Conservation (phyloP, 2,797 vertebrate species). For the Peromyscus eremicus region DNA sequence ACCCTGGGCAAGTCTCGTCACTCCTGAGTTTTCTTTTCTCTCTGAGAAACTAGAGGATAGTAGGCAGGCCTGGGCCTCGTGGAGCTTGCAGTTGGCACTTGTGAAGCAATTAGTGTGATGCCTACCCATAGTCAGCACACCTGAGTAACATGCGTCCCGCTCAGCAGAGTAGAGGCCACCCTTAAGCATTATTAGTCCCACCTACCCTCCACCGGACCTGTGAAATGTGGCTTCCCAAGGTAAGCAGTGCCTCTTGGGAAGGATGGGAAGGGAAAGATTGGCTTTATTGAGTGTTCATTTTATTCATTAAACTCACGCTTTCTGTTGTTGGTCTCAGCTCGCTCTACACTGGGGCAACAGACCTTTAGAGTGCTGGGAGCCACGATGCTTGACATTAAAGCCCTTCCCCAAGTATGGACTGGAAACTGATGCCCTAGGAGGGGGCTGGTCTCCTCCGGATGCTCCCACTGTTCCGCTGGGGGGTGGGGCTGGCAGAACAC, state of each 20-base stretch:
- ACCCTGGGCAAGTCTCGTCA: conserved; percentile 68
- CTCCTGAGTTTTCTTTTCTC: conserved; percentile 19
- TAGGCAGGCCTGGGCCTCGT: conserved; percentile 11
- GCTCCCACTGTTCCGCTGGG: neutral
- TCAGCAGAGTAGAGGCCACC: neutral
- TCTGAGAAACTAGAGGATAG: conserved; percentile 38
- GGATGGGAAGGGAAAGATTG: neutral
- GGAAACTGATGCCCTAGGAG: conserved; percentile 53
- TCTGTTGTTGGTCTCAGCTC: neutral
- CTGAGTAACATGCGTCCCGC: neutral
- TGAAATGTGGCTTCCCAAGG: conserved; percentile 27
- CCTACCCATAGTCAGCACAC: neutral
- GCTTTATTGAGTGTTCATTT: conserved; percentile 22
- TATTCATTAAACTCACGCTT: conserved; percentile 46
- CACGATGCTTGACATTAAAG: conserved; percentile 45
- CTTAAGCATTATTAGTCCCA: conserved; percentile 21
- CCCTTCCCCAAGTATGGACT: neutral
- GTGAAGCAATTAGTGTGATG: neutral
- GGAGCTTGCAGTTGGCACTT: neutral
- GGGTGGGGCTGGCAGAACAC: neutral
- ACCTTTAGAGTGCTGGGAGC: neutral
- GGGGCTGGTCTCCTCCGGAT: neutral
- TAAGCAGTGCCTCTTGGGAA: conserved; percentile 35
- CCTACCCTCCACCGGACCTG: neutral
- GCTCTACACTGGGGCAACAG: neutral